Evolutionary conservation across 23 tunicate species (phyloP).

Genomic region (Phallusia fumigata): DNA sequence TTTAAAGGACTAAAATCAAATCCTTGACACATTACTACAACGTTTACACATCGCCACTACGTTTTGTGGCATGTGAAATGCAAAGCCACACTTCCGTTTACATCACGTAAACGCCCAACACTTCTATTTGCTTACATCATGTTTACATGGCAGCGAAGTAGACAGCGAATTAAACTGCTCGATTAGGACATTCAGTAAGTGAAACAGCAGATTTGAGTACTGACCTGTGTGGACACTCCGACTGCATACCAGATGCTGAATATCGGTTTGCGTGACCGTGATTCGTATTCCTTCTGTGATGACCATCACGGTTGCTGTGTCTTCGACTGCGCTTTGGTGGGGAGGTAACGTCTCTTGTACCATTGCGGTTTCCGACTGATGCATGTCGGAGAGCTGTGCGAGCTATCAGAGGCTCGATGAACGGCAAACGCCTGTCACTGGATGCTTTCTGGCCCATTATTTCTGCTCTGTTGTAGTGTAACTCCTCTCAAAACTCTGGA

Average conservation of each 20-base stretch:
- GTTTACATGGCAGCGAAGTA: background rate
- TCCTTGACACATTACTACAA: too few species aligned
- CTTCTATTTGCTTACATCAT: too few species aligned
- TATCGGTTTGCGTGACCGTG: constrained; percentile 40
- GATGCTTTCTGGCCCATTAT: constrained; percentile 48
- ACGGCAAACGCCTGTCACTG: constrained; percentile 69
- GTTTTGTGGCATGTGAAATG: too few species aligned
- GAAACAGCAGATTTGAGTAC: background rate
- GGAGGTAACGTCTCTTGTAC: constrained; percentile 41
- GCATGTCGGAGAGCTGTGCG: constrained; percentile 42
- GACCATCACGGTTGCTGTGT: constrained; percentile 45
- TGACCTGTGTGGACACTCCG: constrained; percentile 78
- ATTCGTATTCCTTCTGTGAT: constrained; percentile 33
- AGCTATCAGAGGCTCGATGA: constrained; percentile 75
- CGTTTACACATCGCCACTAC: too few species aligned
- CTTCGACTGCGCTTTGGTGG: constrained; percentile 55
- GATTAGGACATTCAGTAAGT: too few species aligned
- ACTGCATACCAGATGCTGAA: constrained; percentile 57
- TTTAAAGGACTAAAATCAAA: too few species aligned
- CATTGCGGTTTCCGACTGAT: constrained; percentile 24
- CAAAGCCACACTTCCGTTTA: too few species aligned
- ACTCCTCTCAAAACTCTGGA: background rate
- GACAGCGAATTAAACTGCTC: too few species aligned
- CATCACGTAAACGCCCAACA: too few species aligned
- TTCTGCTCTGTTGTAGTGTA: constrained; percentile 37